Evolutionary conservation across 2,113 vertebrate genomes (phyloP).

Genomic region (Anser brachyrhynchus): DNA sequence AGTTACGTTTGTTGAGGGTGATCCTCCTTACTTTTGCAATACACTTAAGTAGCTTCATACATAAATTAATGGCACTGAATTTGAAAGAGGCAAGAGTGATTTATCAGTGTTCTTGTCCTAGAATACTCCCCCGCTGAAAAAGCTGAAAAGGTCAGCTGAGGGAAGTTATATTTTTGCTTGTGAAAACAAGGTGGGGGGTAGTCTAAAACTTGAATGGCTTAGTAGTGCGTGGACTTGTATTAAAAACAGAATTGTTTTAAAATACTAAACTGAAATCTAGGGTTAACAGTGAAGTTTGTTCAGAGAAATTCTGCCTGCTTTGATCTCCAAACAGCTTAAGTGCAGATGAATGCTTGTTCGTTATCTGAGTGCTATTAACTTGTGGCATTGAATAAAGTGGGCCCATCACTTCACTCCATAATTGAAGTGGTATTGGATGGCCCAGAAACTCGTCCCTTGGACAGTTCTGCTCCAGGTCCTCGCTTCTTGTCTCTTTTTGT

Average conservation of each 20-base stretch:
- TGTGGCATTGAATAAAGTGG: background rate
- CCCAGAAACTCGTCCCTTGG: background rate
- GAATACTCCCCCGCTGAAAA: background rate
- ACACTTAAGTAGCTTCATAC: background rate
- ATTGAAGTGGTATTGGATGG: background rate
- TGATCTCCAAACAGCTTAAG: background rate
- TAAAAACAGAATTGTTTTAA: background rate
- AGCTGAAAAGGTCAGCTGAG: background rate
- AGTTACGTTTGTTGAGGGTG: background rate
- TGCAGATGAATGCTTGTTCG: background rate
- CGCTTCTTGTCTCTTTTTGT: background rate
- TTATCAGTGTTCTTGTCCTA: background rate
- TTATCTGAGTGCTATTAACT: background rate
- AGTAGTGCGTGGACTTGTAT: background rate
- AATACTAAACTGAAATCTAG: background rate
- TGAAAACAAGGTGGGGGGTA: background rate
- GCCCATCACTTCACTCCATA: background rate
- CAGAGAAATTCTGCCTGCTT: background rate
- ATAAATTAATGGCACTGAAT: background rate
- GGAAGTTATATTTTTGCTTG: background rate
- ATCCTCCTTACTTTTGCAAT: background rate
- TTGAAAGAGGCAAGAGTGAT: background rate
- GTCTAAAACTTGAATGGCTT: background rate
- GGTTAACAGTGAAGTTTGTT: background rate
- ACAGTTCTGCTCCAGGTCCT: background rate